Base-by-base conservation (phyloP, 2,113 vertebrate genomes). In the Syngnathus typhle region DNA sequence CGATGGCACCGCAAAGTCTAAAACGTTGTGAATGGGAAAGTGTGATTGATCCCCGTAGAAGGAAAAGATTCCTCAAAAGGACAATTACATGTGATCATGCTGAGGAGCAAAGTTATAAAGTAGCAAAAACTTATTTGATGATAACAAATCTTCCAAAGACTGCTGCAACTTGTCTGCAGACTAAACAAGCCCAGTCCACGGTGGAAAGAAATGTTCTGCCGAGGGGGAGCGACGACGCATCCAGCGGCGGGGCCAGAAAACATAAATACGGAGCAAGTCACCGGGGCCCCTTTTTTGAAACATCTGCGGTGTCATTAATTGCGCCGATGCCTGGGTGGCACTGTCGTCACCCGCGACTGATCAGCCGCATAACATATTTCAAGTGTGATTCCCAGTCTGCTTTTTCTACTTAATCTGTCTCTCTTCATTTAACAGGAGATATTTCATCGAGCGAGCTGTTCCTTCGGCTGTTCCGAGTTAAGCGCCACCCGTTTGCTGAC, bases 101-200 rank as follows among this genome's bases (percentile, higher is more conserved):
- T 16, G 44, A 46, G 44, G 44, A 46, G 44, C 16, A 47, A 47
- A 47, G 44, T 46, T 15, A 18, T 12, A 13, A 92, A 85, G 73
- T 91, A 93, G 93, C 91, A 92, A 32, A 32, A 32, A 3, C 2
- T 32, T 32, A 32, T 32, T 32, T 32, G 3, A 32, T 32, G 27
- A 32, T 32, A 32, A 32, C 27, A 32, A 32, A 32, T 32, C 3
- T 32, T 32, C 3, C 27, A 32, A 32, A 92, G 91, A 84, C 91
- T 91, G 90, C 83, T 85, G 77, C 88, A 86, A 84, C 78, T 87
- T 88, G 82, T 91, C 85, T 80, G 91, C 91, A 96, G 93, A 95
- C 93, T 96, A 94, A 97, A 96, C 93, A 95, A 91, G 87, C 87
- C 89, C 88, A 87, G 86, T 89, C 76, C 87, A 92, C 83, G 86